Percentiles rank a stretch among this genome's conserved stretches.
Conservation (phyloP, 1,140 invertebrate genomes). For the Ceratosolen fusciceps region DNA sequence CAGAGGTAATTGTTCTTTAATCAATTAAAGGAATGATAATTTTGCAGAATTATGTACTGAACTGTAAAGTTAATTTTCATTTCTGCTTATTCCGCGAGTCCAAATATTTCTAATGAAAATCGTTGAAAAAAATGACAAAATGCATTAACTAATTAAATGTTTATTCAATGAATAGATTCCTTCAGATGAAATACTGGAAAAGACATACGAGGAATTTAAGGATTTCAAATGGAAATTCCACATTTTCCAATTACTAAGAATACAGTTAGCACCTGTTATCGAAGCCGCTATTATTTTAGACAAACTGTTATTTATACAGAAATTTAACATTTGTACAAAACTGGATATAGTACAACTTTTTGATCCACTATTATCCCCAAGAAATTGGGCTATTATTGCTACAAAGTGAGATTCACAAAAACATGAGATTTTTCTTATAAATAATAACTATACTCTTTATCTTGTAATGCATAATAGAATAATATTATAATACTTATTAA, state of each 20-base stretch:
- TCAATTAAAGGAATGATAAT: neutral
- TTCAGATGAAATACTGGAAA: conserved; percentile 65
- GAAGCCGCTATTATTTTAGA: conserved; percentile 90
- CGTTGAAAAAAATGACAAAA: neutral
- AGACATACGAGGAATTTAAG: conserved; percentile 69
- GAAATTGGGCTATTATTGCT: conserved; percentile 82
- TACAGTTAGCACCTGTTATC: conserved; percentile 85
- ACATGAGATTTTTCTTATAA: neutral
- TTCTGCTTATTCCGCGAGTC: too few relatives aligned
- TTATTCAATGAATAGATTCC: conserved; percentile 23
- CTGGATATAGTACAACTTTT: conserved; percentile 82
- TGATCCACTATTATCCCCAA: conserved; percentile 82
- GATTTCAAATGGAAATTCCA: conserved; percentile 77
- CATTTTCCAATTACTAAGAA: conserved; percentile 85
- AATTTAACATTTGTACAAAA: conserved; percentile 74
- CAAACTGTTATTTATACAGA: conserved; percentile 83
- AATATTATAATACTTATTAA: too few relatives aligned
- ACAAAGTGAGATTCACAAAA: conserved; percentile 54
- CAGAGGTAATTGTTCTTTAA: conserved; percentile 53
- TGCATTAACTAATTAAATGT: neutral
- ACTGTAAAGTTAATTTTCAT: too few relatives aligned
- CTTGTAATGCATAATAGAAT: too few relatives aligned
- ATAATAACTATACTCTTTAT: neutral
- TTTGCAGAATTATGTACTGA: neutral
- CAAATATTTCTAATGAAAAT: too few relatives aligned